Evolutionary conservation across 2,797 vertebrate species (phyloP), one percentile per base, ranked within the genome.

Genomic region (Mycteria americana): DNA sequence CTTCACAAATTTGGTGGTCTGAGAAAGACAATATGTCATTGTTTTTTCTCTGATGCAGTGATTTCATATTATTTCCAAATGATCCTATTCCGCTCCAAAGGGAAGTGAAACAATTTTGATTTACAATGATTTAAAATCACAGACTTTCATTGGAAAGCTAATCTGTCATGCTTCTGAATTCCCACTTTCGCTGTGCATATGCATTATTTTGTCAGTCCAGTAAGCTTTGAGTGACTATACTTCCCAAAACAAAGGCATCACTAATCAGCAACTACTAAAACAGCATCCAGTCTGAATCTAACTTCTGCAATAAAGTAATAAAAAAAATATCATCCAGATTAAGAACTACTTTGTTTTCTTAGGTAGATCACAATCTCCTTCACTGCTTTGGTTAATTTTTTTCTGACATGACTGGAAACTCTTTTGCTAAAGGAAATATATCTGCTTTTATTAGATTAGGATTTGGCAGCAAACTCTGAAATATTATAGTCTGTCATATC

Each of bases 41-140:
- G 50, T 5, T 37, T 92, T 94, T 94, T 95, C 91, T 89, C 84
- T 82, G 46, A 89, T 72, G 6, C 93, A 92, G 89, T 73, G 37
- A 92, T 93, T 96, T 96, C 80, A 37, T 93, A 85, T 91, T 84
- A 89, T 94, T 88, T 94, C 86, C 88, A 95, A 94, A 96, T 74
- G 68, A 93, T 81, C 48, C 67, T 76, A 41, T 76, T 94, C 63
- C 22, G 16, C 72, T 92, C 65, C 60, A 91, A 85, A 65, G 60
- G 27, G 69, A 88, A 82, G 18, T 23, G 28, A 74, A 95, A 87
- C 33, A 57, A 37, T 41, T 89, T 67, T 90, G 74, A 87, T 85
- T 91, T 76, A 65, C 57, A 95, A 86, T 57, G 24, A 92, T 41
- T 76, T 86, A 78, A 93, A 80, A 91, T 73, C 70, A 91, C 79